These are phyloP conservation scores for Ginglymostoma cirratum DNA, from an alignment of 2,113 vertebrate species.

Conservation along the genomic window DNA sequence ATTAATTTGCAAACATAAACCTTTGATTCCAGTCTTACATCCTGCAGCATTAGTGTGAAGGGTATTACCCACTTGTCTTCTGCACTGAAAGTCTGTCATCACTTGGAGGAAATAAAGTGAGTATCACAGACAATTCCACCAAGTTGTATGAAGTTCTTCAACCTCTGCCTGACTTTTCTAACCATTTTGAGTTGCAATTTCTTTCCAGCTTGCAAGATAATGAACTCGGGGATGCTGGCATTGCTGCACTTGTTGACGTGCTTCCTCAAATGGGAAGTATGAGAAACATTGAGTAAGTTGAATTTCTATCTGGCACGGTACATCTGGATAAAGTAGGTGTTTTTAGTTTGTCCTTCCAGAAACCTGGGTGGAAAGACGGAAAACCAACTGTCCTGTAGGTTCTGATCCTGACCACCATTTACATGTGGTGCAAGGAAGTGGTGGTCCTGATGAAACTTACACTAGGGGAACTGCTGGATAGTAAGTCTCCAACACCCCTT, in stretches of 20 bases:
- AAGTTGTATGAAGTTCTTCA: neutral
- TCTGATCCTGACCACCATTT: neutral
- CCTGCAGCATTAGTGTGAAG: conserved; percentile 58
- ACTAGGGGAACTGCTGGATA: neutral
- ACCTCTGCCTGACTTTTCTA: neutral
- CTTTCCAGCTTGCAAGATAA: conserved; percentile 71
- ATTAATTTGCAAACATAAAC: neutral
- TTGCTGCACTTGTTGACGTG: conserved; percentile 49
- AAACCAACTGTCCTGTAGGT: neutral
- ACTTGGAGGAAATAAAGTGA: conserved; percentile 75
- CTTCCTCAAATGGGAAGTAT: conserved; percentile 58
- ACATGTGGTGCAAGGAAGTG: neutral
- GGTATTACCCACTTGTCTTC: conserved; percentile 60
- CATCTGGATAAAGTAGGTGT: too few relatives aligned
- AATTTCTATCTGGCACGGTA: neutral
- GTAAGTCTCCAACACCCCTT: neutral
- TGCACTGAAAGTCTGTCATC: conserved; percentile 57
- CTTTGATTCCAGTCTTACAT: conserved; percentile 57
- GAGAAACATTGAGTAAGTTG: conserved; percentile 63
- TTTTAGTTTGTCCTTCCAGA: neutral
- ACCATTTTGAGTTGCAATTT: neutral
- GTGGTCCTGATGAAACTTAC: neutral
- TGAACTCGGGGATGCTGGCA: conserved; percentile 56
- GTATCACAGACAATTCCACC: conserved; percentile 39
- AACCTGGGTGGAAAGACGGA: neutral